Evolutionary conservation across 2,888 invertebrate genomes (phyloP).

Genomic region (Dryadula phaetusa): DNA sequence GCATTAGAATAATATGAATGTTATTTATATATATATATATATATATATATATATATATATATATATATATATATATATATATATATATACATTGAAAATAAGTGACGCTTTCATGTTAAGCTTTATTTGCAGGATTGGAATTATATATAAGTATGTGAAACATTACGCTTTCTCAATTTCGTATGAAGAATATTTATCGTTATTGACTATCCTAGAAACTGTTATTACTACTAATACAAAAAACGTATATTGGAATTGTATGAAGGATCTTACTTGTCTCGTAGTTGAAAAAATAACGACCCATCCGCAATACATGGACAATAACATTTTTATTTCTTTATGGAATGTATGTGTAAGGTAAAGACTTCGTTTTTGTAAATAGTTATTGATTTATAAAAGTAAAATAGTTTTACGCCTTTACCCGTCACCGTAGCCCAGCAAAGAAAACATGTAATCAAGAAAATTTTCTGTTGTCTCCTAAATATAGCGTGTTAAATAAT

Average conservation of each 20-base stretch:
- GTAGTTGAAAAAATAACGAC: conserved; percentile 49
- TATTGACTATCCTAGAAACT: conserved; percentile 59
- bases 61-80: too few species aligned
- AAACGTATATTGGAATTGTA: conserved; percentile 58
- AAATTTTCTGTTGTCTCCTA: too few species aligned
- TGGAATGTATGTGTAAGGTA: conserved; percentile 78
- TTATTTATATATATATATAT: too few species aligned
- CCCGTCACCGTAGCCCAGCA: too few species aligned
- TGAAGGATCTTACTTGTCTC: conserved; percentile 57
- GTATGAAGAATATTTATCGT: conserved; percentile 54
- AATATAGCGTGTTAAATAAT: too few species aligned
- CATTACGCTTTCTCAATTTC: conserved; percentile 57
- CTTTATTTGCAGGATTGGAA: conserved; percentile 65
- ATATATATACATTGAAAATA: too few species aligned
- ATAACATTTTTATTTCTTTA: conserved; percentile 49
- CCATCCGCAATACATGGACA: conserved; percentile 17
- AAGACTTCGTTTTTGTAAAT: conserved; percentile 30
- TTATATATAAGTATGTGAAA: conserved; percentile 63
- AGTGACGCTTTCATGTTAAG: background rate
- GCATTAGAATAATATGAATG: too few species aligned
- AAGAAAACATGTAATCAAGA: too few species aligned
- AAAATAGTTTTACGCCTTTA: too few species aligned
- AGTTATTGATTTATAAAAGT: too few species aligned
- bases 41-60: too few species aligned
- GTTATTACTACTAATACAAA: conserved; percentile 55